Evolutionary conservation across 2,797 vertebrate species (phyloP), one percentile per base, ranked within the genome.

Genomic region (Telmatherina bonti): DNA sequence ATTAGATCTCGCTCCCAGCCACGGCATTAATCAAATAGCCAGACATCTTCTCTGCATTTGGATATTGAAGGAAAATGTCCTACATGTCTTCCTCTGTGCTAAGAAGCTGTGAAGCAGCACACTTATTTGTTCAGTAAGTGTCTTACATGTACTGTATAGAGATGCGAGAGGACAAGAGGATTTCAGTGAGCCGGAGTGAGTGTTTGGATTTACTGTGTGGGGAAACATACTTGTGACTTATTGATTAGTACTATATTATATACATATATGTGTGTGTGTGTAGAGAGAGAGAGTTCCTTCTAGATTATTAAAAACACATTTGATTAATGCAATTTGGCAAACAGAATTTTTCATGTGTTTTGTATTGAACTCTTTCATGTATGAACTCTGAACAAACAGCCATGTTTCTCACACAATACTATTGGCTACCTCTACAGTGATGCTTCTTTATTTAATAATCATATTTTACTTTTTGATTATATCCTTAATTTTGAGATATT

Each of bases 11-110:
- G 67, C 88, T 88, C 89, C 88, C 85, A 81, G 87, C 84, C 76
- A 79, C 74, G 73, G 79, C 90, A 92, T 92, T 92, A 91, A 93
- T 94, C 85, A 91, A 91, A 90, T 83, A 75, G 82, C 78, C 85
- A 74, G 89, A 86, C 87, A 60, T 80, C 73, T 81, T 88, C 83
- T 87, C 64, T 8, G 75, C 83, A 74, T 85, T 81, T 83, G 62
- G 80, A 86, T 84, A 85, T 73, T 72, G 83, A 82, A 70, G 72
- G 81, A 87, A 82, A 66, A 79, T 74, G 78, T 78, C 83, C 78
- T 57, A 71, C 78, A 72, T 65, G 85, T 81, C 80, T 71, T 72
- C 56, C 61, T 62, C 81, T 62, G 75, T 74, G 86, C 74, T 85
- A 86, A 82, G 67, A 67, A 66, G 78, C 82, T 73, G 74, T 35